Evolutionary conservation across 2,113 vertebrate genomes (phyloP), one percentile per base, ranked within the genome.

Genomic region (Notechis scutatus): DNA sequence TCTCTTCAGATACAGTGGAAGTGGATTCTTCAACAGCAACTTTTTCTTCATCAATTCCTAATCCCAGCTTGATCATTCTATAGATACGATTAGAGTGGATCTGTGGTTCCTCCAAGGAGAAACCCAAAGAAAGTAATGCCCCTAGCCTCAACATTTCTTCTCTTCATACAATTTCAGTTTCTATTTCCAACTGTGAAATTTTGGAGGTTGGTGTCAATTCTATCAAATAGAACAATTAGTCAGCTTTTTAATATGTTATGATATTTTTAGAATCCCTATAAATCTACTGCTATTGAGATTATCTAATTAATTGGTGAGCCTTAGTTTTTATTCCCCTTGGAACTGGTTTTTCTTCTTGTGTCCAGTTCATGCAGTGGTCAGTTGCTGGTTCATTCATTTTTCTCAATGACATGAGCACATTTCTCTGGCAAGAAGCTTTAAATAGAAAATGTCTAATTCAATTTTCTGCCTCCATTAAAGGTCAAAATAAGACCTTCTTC

Each of bases 21-120:
- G 97, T 95, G 21, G 97, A 96, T 20, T 98, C 96, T 89, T 99
- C 99, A 57, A 98, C 97, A 50, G 93, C 96, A 21, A 98, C 95
- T 0, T 99, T 99, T 0, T 99, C 99, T 69, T 99, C 99, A 91
- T 99, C 99, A 34, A 99, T 99, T 69, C 99, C 99, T 61, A 98
- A 92, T 4, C 97, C 98, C 0, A 98, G 96, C 92, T 98, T 98
- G 95, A 98, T 98, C 98, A 98, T 99, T 96, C 98, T 98, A 96
- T 99, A 99, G 97, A 99, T 99, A 57, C 98, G 97, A 96, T 99
- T 99, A 87, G 99, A 99, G 94, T 99, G 99, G 0, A 98, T 99
- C 97, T 99, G 98, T 21, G 99, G 98, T 91, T 99, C 99, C 34
- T 99, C 99, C 88, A 99, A 96, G 24, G 99, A 99, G 97, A 99